Evolutionary conservation across 2,113 vertebrate species (phyloP).

Genomic region (Balaenoptera acutorostrata): DNA sequence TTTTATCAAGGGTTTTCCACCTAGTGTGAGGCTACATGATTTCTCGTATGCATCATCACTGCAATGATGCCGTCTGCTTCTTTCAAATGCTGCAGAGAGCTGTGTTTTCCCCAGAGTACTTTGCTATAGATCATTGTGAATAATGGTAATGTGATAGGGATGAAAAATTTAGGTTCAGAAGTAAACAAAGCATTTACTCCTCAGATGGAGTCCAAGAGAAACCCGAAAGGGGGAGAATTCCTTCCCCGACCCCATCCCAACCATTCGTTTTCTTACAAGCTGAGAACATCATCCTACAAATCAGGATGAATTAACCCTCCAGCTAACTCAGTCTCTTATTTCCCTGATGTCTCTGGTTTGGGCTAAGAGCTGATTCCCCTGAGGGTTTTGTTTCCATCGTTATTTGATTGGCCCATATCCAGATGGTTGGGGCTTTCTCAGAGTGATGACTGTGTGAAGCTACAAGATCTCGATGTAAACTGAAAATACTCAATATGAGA

Average conservation of each 20-base stretch:
- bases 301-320: not conserved
- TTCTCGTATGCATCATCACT: slow-evolving; percentile 56
- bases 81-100: slow-evolving; percentile 51
- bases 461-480: not conserved
- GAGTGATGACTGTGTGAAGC: not conserved
- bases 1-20: slow-evolving; percentile 47
- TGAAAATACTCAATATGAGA: not conserved
- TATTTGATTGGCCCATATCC: not conserved
- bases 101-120: slow-evolving; percentile 53
- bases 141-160: slow-evolving; percentile 12
- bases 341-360: slow-evolving; percentile 13
- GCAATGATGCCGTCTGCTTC: slow-evolving; percentile 61
- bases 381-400: not conserved
- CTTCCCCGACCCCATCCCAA: not conserved
- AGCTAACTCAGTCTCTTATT: not conserved
- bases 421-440: not conserved
- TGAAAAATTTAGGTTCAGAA: slow-evolving; percentile 67
- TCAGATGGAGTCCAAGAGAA: not conserved
- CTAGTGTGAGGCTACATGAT: not conserved
- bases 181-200: slow-evolving; percentile 44
- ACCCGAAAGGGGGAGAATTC: not conserved
- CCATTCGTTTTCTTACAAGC: not conserved
- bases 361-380: not conserved
- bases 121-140: slow-evolving; percentile 62
- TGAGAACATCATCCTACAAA: not conserved